These are phyloP conservation scores for Euproctis similis DNA, from an alignment of 2,888 invertebrate species.

Conservation along the genomic window DNA sequence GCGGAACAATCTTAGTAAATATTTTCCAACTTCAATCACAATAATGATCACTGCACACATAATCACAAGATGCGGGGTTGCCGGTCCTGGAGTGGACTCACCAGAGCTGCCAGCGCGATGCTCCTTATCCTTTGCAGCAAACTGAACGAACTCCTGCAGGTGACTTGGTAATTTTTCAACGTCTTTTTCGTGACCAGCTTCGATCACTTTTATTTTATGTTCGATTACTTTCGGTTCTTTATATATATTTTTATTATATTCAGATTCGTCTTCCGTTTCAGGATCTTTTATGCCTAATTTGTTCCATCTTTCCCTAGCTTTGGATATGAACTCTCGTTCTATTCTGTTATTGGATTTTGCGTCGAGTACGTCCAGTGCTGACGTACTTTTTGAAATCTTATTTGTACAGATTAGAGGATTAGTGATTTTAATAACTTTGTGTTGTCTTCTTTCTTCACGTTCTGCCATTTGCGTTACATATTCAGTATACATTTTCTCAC, in stretches of 20 bases:
- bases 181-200: conserved; percentile 78
- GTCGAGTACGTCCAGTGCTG: conserved; percentile 47
- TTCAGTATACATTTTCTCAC: conserved; percentile 89
- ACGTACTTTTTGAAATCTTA: conserved; percentile 53
- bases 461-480: conserved; percentile 87
- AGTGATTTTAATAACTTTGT: conserved; percentile 87
- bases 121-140: conserved; percentile 70
- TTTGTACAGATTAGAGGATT: conserved; percentile 52
- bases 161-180: conserved; percentile 82
- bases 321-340: conserved; percentile 85
- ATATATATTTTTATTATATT: conserved; percentile 43
- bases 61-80: conserved; percentile 67
- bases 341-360: conserved; percentile 72
- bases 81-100: conserved; percentile 57
- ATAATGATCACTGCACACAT: conserved; percentile 68
- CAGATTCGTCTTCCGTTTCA: conserved; percentile 77
- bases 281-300: conserved; percentile 82
- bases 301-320: conserved; percentile 82
- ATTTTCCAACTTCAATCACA: conserved; percentile 60
- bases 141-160: conserved; percentile 85
- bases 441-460: conserved; percentile 84
- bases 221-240: conserved; percentile 59
- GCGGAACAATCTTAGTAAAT: conserved; percentile 51
- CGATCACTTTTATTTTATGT: conserved; percentile 78
- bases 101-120: conserved; percentile 72